Evolutionary conservation across 2,888 invertebrate genomes (phyloP), one percentile per base, ranked within the genome.

Genomic region (Parasteatoda lunata): DNA sequence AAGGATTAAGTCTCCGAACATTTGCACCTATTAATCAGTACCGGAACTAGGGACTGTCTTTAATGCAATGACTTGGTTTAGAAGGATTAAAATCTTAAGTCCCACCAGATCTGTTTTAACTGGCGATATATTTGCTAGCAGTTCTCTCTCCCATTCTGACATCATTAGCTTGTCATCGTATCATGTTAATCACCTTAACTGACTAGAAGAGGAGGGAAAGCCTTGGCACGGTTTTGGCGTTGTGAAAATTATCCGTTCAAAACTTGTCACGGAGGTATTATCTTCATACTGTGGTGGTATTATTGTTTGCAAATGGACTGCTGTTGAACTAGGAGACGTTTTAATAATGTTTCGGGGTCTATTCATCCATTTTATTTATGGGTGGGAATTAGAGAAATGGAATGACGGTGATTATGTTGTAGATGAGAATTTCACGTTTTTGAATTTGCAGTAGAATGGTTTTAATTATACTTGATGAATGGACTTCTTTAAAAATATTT

Each of bases 261-360:
- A 15, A 77, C 83, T 84, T 84, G 83, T 77, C 77, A 77, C 71
- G 51, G 69, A 77, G 69, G 76, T 70, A 82, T 82, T 82, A 84
- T 72, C 65, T 59, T 65, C 71, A 54, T 59, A 80, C 65, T 64
- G 15, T 76, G 64, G 45, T 65, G 83, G 77, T 84, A 84, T 84
- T 84, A 84, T 84, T 84, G 77, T 77, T 77, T 72, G 83, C 83
- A 84, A 84, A 84, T 84, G 77, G 83, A 84, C 71, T 51, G 54
- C 15, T 73, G 66, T 15, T 72, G 51, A 52, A 52, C 49, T 49
- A 30, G 70, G 64, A 71, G 83, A 77, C 77, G 54, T 72, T 84
- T 84, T 84, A 72, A 83, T 83, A 83, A 77, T 71, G 71, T 66
- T 65, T 30, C 30, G 30, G 30, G 30, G 30, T 30, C 30, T 30